Conservation (phyloP, 2,797 vertebrate species). For the Argentina silus region DNA sequence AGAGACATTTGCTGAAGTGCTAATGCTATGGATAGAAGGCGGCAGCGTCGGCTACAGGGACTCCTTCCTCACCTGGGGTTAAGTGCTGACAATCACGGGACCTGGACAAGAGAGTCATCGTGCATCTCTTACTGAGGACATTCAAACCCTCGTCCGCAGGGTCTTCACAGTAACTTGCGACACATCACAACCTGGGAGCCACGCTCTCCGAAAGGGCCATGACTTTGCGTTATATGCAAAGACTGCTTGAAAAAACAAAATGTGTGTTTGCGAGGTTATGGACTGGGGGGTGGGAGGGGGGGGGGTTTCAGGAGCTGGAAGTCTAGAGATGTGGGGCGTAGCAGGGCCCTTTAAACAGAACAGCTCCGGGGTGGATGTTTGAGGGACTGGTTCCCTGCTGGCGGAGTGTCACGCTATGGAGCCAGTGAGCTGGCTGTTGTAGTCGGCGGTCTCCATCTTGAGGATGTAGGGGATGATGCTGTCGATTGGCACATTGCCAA, state of each 20-base stretch:
- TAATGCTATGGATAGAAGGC: slow-evolving; percentile 38
- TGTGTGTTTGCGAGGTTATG: slow-evolving; percentile 31
- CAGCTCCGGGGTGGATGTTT: slow-evolving; percentile 17
- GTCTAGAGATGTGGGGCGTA: slow-evolving; percentile 33
- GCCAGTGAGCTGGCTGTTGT: slow-evolving; percentile 93
- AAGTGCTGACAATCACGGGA: slow-evolving; percentile 24
- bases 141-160: slow-evolving; percentile 35
- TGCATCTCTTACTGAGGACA: slow-evolving; percentile 42
- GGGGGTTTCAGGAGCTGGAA: background rate
- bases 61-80: slow-evolving; percentile 25
- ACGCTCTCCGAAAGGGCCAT: slow-evolving; percentile 28
- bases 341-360: slow-evolving; percentile 28
- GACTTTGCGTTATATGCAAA: slow-evolving; percentile 31
- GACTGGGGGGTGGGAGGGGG: slow-evolving; percentile 17
- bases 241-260: slow-evolving; percentile 30
- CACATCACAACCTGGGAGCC: slow-evolving; percentile 17
- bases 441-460: slow-evolving; percentile 99
- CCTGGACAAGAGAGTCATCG: slow-evolving; percentile 27
- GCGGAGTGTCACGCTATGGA: slow-evolving; percentile 75
- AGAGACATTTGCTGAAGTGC: slow-evolving; percentile 41
- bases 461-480: slow-evolving; percentile 99
- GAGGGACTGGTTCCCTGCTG: background rate
- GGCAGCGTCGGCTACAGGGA: slow-evolving; percentile 30
- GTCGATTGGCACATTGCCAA: slow-evolving; percentile 98
- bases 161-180: slow-evolving; percentile 14